phyloP scores from a whole-genome alignment of 2,113 vertebrate species.

The Zosterops lateralis region DNA sequence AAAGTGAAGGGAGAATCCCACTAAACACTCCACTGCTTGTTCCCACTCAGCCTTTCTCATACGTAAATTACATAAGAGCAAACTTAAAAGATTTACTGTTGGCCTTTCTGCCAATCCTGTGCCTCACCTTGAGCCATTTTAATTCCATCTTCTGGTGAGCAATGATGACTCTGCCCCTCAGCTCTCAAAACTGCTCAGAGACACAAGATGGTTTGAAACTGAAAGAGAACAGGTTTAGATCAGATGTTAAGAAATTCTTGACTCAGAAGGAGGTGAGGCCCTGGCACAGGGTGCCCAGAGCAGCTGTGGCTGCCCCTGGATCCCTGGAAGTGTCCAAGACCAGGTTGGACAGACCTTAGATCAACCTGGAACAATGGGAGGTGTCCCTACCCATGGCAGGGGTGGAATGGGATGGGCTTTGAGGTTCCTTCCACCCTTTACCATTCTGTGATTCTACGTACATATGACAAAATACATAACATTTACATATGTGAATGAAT shows the following conservation, averaged over 20 bases:
- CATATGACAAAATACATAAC: background rate
- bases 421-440: background rate
- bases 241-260: background rate
- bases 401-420: fast-evolving
- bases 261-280: background rate
- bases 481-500: background rate
- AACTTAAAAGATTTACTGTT: background rate
- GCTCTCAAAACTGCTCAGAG: background rate
- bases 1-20: background rate
- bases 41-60: background rate
- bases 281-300: background rate
- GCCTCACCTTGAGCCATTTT: background rate
- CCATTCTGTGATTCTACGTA: background rate
- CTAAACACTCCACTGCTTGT: background rate
- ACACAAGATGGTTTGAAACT: background rate
- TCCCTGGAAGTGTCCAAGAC: background rate
- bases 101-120: background rate
- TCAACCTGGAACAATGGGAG: background rate
- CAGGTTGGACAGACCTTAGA: background rate
- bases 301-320: background rate
- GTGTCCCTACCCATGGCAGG: background rate
- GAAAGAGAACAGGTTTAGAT: background rate
- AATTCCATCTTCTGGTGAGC: background rate
- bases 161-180: background rate
- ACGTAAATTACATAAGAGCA: background rate